Evolutionary conservation across 2,888 invertebrate species (phyloP).

Genomic region (Lamellibrachia columna): DNA sequence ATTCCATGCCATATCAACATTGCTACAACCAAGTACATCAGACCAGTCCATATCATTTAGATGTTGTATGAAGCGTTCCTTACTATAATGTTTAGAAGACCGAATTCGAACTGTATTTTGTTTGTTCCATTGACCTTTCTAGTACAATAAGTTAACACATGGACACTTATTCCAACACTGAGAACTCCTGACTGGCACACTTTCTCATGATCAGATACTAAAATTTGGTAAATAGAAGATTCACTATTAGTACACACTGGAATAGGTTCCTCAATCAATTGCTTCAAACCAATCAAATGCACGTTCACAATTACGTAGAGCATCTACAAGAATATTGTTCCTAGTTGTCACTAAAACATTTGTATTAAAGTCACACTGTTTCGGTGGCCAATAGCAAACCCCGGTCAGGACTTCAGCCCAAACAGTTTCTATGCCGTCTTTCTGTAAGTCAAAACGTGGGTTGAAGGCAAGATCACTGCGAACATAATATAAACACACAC

Average conservation of each 20-base stretch:
- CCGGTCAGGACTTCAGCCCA: background rate
- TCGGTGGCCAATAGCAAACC: slow-evolving; percentile 1
- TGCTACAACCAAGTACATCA: background rate
- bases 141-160: background rate
- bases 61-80: background rate
- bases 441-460: slow-evolving; percentile 13
- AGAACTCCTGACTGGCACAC: background rate
- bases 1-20: background rate
- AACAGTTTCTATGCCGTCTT: background rate
- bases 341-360: background rate
- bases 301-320: background rate
- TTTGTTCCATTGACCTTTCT: background rate
- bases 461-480: background rate
- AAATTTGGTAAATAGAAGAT: background rate
- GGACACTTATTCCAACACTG: background rate
- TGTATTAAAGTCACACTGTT: slow-evolving; percentile 3
- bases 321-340: background rate
- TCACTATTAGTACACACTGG: background rate
- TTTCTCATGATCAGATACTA: background rate
- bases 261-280: background rate
- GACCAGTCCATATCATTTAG: background rate
- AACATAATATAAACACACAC: background rate
- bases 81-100: background rate
- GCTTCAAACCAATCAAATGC: background rate
- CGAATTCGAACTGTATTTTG: background rate